Percentiles rank a stretch among this genome's conserved stretches.
Evolutionary conservation across 2,113 vertebrate species (phyloP).

Genomic region (Turdus rufiventris): DNA sequence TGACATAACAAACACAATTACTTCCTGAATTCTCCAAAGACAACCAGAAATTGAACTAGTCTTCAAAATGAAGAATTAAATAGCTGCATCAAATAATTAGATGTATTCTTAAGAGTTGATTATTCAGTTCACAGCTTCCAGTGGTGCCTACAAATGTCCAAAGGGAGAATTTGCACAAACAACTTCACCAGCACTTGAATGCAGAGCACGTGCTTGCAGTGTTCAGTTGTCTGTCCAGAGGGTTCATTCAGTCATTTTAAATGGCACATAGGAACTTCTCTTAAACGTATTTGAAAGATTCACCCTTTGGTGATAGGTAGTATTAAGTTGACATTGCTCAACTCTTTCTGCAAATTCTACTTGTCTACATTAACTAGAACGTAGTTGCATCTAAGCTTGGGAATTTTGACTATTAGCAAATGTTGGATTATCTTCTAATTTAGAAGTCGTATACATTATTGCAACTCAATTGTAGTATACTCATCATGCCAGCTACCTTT

Average conservation of each 20-base stretch:
- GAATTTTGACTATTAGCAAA: background rate
- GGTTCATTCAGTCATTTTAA: background rate
- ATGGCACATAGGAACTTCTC: background rate
- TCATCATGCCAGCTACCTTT: background rate
- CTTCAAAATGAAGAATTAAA: background rate
- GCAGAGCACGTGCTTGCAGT: accelerated
- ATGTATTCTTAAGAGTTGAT: background rate
- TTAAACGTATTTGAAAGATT: background rate
- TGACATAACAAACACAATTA: background rate
- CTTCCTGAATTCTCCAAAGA: background rate
- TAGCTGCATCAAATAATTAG: background rate
- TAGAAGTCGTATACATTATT: background rate
- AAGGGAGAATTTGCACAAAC: background rate
- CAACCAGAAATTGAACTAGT: background rate
- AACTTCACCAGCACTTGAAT: background rate
- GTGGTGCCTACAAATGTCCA: background rate
- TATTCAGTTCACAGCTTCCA: background rate
- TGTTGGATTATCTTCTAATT: background rate
- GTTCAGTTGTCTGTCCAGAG: background rate
- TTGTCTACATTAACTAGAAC: background rate
- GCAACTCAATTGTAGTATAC: background rate
- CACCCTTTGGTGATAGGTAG: background rate
- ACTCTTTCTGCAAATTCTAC: background rate
- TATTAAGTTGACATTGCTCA: background rate
- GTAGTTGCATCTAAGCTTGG: background rate